Evolutionary conservation across 2,113 vertebrate species (phyloP), one percentile per base, ranked within the genome.

Genomic region (Synchiropus splendidus): DNA sequence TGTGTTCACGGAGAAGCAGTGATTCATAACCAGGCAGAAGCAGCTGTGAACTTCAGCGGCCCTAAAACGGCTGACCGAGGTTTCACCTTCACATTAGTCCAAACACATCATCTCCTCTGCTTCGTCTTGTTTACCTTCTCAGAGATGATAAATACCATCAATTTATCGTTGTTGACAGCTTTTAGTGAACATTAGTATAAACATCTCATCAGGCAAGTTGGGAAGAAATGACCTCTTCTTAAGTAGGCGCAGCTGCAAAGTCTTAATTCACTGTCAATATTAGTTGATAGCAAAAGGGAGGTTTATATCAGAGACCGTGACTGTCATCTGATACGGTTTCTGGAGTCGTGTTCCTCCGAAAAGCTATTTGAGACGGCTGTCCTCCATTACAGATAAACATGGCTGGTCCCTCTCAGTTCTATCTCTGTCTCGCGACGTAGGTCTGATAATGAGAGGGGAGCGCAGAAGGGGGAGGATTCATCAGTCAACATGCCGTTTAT

Each of bases 321-420:
- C 15, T 1, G 64, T 68, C 59, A 82, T 58, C 44, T 42, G 72
- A 82, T 67, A 55, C 55, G 51, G 34, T 42, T 58, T 14, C 14
- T 9, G 56, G 72, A 70, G 15, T 81, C 70, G 39, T 58, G 70
- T 81, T 81, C 61, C 55, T 47, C 10, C 1, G 10, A 32, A 21
- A 18, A 46, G 63, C 39, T 45, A 78, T 76, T 54, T 69, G 77
- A 77, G 77, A 59, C 47, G 57, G 51, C 69, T 59, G 60, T 54
- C 53, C 54, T 62, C 54, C 33, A 36, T 73, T 70, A 65, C 64
- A 59, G 45, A 61, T 51, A 63, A 67, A 58, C 64, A 61, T 18
- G 54, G 51, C 66, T 54, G 12, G 3, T 48, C 31, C 33, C 42
- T 58, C 49, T 52, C 48, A 51, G 49, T 52, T 42, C 50, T 42